phyloP scores from a whole-genome alignment of 2,888 invertebrate genomes.

The Plebejus argus region DNA sequence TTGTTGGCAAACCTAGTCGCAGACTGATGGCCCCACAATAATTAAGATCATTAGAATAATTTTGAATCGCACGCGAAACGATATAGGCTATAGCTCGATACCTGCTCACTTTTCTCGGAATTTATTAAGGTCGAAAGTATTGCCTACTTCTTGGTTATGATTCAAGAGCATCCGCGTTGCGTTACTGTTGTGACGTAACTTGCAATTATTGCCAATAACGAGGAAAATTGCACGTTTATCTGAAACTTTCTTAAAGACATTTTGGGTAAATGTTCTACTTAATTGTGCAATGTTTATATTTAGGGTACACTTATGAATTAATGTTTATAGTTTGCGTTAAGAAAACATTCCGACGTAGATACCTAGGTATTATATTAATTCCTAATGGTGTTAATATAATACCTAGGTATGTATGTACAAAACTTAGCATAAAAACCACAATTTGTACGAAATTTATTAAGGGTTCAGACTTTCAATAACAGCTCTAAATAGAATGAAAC shows the following conservation, averaged over 20 bases:
- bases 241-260: background rate
- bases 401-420: too few species aligned
- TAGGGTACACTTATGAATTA: background rate
- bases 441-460: too few species aligned
- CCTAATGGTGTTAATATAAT: too few species aligned
- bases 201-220: background rate
- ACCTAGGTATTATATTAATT: too few species aligned
- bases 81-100: background rate
- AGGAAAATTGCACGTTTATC: background rate
- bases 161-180: slow-evolving; percentile 25
- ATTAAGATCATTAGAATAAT: slow-evolving; percentile 11
- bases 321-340: too few species aligned
- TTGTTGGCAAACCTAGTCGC: too few species aligned
- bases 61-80: background rate
- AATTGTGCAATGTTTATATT: background rate
- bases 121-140: background rate
- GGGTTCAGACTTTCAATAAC: too few species aligned
- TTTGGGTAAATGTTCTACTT: background rate
- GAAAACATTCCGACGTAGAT: too few species aligned
- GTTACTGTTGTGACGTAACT: background rate
- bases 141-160: slow-evolving; percentile 4
- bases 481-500: too few species aligned
- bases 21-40: background rate
- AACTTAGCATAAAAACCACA: too few species aligned
- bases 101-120: background rate